These are phyloP conservation scores for Erebia aethiops DNA, from an alignment of 2,888 invertebrate genomes.

Conservation along the genomic window DNA sequence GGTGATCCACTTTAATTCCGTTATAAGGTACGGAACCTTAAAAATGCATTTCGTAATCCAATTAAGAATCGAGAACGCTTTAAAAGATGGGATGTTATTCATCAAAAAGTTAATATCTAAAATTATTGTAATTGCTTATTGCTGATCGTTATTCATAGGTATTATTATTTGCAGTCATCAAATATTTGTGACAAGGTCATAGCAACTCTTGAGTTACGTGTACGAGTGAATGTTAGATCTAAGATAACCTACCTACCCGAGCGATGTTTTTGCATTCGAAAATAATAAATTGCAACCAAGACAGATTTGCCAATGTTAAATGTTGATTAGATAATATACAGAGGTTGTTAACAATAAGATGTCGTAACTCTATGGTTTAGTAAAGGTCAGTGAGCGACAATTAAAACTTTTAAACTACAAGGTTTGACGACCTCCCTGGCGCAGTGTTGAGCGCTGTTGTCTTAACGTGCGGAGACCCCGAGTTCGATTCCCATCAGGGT, in stretches of 20 bases:
- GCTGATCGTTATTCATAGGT: slow-evolving; percentile 11
- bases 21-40: too few relatives aligned
- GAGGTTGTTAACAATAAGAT: not conserved
- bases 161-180: slow-evolving; percentile 20
- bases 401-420: too few relatives aligned
- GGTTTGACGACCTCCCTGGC: too few relatives aligned
- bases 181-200: slow-evolving; percentile 35
- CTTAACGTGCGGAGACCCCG: too few relatives aligned
- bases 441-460: too few relatives aligned
- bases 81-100: too few relatives aligned
- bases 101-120: not conserved
- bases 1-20: too few relatives aligned
- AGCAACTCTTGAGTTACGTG: slow-evolving; percentile 30
- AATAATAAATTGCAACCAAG: slow-evolving; percentile 11
- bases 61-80: too few relatives aligned
- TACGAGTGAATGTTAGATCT: slow-evolving; percentile 29
- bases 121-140: slow-evolving; percentile 12
- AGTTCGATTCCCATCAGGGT: too few relatives aligned
- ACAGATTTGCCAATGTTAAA: slow-evolving; percentile 13
- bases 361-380: not conserved
- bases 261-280: slow-evolving; percentile 20
- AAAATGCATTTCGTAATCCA: too few relatives aligned
- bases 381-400: too few relatives aligned
- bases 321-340: not conserved
- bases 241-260: not conserved